These are phyloP conservation scores for Pitangus sulphuratus DNA, from an alignment of 2,797 vertebrate genomes.

Conservation along the genomic window DNA sequence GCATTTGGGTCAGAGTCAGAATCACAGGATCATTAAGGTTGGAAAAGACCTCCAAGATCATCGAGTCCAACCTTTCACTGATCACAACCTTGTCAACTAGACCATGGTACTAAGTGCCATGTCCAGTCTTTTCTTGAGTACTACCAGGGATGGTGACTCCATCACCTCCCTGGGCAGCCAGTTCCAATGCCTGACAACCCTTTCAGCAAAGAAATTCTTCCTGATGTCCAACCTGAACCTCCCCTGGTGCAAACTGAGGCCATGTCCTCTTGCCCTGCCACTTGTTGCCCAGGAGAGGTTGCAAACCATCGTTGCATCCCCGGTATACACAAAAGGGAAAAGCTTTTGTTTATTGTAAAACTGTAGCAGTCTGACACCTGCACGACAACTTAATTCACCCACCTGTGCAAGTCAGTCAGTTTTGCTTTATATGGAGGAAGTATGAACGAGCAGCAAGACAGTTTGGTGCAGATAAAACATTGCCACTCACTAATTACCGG, in stretches of 20 bases:
- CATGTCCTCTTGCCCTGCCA: neutral
- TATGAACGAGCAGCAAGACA: fast-evolving
- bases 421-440: neutral
- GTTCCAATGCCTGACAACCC: neutral
- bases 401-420: neutral
- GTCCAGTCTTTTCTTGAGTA: fast-evolving
- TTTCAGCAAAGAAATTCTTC: neutral
- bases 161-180: neutral
- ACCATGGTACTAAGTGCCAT: fast-evolving
- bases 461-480: neutral
- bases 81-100: neutral
- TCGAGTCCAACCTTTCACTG: neutral
- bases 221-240: neutral
- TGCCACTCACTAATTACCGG: fast-evolving
- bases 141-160: neutral
- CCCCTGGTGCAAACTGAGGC: neutral
- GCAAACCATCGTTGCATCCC: fast-evolving
- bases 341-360: neutral
- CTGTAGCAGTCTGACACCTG: neutral
- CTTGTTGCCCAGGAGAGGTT: neutral
- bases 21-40: neutral
- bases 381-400: neutral
- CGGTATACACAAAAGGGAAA: neutral
- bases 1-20: neutral
- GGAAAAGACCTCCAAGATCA: neutral